These are phyloP conservation scores for Coelogynopora nodosa DNA, from an alignment of 2,888 invertebrate genomes.

Conservation along the genomic window DNA sequence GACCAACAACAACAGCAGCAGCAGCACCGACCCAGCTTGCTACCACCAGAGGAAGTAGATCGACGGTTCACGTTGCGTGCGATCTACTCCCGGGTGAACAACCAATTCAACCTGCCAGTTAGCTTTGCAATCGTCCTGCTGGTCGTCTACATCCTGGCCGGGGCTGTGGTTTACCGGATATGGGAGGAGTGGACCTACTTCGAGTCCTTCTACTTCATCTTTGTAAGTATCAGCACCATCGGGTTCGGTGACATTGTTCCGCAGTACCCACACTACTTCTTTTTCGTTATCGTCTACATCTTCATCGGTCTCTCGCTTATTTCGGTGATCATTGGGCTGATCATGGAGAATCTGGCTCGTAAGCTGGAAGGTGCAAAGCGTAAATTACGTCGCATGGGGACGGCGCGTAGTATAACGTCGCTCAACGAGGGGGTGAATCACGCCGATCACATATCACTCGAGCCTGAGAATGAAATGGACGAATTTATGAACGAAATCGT, in stretches of 20 bases:
- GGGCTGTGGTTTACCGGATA: slow-evolving; percentile 70
- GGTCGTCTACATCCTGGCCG: slow-evolving; percentile 78
- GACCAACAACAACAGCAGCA: background rate
- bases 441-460: no score
- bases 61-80: background rate
- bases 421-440: no score
- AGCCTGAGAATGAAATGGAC: no score
- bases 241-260: slow-evolving; percentile 92
- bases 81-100: background rate
- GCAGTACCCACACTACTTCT: slow-evolving; percentile 78
- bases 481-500: no score
- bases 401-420: background rate
- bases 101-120: slow-evolving; percentile 49
- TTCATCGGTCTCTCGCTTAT: slow-evolving; percentile 89
- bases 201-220: slow-evolving; percentile 91
- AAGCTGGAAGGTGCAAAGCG: slow-evolving; percentile 39
- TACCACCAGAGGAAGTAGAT: background rate
- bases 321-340: slow-evolving; percentile 93
- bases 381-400: background rate
- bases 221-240: slow-evolving; percentile 91
- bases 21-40: background rate
- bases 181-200: slow-evolving; percentile 79
- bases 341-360: slow-evolving; percentile 61
- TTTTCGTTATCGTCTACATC: slow-evolving; percentile 84
- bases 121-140: slow-evolving; percentile 66